phyloP scores from a whole-genome alignment of 2,797 vertebrate genomes.

The Ambastaia sidthimunki region DNA sequence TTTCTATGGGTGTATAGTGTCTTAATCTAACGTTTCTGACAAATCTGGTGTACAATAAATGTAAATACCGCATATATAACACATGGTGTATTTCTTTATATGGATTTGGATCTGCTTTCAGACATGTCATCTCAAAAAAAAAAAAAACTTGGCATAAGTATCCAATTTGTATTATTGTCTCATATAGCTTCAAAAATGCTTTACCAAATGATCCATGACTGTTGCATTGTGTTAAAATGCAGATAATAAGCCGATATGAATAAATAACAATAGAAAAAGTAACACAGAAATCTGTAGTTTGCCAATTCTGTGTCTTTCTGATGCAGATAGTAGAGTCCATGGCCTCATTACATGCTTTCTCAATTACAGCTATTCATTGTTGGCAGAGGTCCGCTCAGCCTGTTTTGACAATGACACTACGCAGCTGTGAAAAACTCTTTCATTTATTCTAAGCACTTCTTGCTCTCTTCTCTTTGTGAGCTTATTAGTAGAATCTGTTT shows the following conservation, averaged over 20 bases:
- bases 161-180: neutral
- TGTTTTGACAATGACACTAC: constrained; percentile 16
- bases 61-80: constrained; percentile 44
- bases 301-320: constrained; percentile 27
- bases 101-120: neutral
- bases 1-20: constrained; percentile 41
- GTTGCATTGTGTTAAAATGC: constrained; percentile 19
- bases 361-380: constrained; percentile 56
- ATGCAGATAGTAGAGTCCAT: constrained; percentile 27
- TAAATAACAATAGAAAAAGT: constrained; percentile 13
- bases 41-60: constrained; percentile 59
- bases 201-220: neutral
- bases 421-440: constrained; percentile 54
- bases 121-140: neutral
- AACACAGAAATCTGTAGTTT: neutral
- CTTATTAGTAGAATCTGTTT: constrained; percentile 20
- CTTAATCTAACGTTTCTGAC: constrained; percentile 28
- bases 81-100: neutral
- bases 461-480: constrained; percentile 24
- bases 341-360: constrained; percentile 48
- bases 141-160: neutral
- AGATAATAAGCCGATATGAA: constrained; percentile 8
- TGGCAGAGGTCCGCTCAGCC: constrained; percentile 49
- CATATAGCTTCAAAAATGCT: too few species aligned
- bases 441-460: neutral